Percentiles rank a stretch among this genome's conserved stretches.
Conservation (phyloP, 2,888 invertebrate genomes). For the Mythimna ferrago region DNA sequence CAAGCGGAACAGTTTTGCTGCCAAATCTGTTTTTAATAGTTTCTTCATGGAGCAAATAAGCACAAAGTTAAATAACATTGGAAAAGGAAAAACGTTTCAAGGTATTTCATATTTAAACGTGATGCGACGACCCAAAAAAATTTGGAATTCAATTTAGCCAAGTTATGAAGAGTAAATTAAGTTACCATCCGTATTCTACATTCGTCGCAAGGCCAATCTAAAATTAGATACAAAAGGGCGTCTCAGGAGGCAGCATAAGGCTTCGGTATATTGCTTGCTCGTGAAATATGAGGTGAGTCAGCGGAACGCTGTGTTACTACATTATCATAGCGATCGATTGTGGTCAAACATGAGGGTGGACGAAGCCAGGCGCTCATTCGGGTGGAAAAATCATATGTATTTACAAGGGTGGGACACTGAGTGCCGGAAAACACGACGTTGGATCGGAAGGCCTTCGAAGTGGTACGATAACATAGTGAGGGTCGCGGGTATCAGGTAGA, state of each 20-base stretch:
- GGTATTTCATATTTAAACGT: constrained; percentile 11
- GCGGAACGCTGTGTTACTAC: constrained; percentile 5
- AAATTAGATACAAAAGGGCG: constrained; percentile 51
- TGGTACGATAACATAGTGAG: too few relatives aligned
- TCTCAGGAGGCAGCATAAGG: constrained; percentile 41
- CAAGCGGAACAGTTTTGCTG: constrained; percentile 26
- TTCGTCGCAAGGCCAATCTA: constrained; percentile 43
- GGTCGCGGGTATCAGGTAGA: too few relatives aligned
- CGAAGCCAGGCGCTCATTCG: neutral
- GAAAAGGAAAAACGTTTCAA: neutral
- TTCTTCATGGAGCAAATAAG: constrained; percentile 9
- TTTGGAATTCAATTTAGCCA: constrained; percentile 42
- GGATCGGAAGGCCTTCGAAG: too few relatives aligned
- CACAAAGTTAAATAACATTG: constrained; percentile 2
- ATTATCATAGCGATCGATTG: constrained; percentile 3
- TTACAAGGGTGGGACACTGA: neutral
- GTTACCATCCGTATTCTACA: constrained; percentile 32
- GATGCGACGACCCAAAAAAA: constrained; percentile 5
- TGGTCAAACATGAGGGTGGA: neutral
- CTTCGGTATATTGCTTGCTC: constrained; percentile 41
- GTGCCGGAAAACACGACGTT: too few relatives aligned
- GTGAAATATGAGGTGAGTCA: constrained; percentile 24
- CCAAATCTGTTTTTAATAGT: constrained; percentile 50
- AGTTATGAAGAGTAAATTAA: constrained; percentile 49
- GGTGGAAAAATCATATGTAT: constrained; percentile 3